These are phyloP conservation scores for Orthonyx spaldingii DNA, from an alignment of 2,113 vertebrate genomes.

Conservation along the genomic window DNA sequence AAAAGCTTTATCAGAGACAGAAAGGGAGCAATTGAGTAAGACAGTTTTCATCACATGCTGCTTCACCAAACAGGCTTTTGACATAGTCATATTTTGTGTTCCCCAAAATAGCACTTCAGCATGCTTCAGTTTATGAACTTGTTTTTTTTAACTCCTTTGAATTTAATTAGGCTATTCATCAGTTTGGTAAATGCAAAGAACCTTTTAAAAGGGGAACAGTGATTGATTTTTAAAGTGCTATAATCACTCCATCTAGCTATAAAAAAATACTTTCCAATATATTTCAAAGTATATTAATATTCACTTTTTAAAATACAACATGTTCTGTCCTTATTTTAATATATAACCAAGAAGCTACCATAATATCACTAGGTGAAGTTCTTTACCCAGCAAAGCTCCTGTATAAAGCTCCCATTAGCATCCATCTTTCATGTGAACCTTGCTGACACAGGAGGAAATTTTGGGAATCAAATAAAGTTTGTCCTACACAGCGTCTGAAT, in stretches of 20 bases:
- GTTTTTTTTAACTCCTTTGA: constrained; percentile 51
- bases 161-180: constrained; percentile 64
- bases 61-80: constrained; percentile 52
- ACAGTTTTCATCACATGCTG: constrained; percentile 32
- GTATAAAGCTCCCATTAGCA: neutral
- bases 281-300: constrained; percentile 30
- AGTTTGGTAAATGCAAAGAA: constrained; percentile 49
- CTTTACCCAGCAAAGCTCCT: neutral
- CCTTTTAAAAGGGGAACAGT: constrained; percentile 46
- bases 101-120: constrained; percentile 41
- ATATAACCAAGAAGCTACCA: neutral
- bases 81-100: constrained; percentile 61
- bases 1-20: neutral
- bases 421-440: neutral
- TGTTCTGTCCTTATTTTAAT: neutral
- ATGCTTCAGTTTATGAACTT: constrained; percentile 50
- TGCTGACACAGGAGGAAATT: neutral
- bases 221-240: constrained; percentile 57
- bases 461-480: neutral
- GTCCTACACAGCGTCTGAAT: neutral
- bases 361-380: neutral
- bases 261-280: neutral
- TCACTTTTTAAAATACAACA: neutral
- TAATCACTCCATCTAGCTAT: constrained; percentile 35
- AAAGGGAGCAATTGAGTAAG: neutral